These are phyloP conservation scores for Raja brachyura DNA, from an alignment of 2,113 vertebrate genomes.

Conservation along the genomic window DNA sequence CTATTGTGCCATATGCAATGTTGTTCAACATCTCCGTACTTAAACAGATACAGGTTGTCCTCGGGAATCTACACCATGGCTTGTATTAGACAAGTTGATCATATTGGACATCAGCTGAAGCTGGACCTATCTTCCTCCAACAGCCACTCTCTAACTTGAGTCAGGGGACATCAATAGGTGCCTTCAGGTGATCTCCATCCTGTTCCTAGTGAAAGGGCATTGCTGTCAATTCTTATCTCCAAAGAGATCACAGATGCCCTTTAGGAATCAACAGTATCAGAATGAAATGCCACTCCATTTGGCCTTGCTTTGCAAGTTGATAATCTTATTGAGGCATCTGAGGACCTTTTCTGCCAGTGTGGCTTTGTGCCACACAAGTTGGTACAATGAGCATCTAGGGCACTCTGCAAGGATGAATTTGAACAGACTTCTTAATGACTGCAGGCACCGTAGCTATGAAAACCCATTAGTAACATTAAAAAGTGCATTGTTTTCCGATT, in stretches of 20 bases:
- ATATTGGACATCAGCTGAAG: not conserved
- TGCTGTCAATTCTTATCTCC: not conserved
- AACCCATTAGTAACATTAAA: not conserved
- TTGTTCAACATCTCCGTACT: not conserved
- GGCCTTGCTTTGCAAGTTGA: conserved; percentile 5
- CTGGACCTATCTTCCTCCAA: not conserved
- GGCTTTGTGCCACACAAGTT: not conserved
- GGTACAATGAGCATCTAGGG: not conserved
- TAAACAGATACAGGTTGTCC: not conserved
- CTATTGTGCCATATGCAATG: not conserved
- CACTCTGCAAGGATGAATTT: not conserved
- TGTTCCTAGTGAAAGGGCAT: not conserved
- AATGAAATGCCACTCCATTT: conserved; percentile 25
- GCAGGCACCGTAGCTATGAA: not conserved
- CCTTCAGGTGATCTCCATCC: not conserved
- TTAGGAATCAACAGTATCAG: conserved; percentile 29
- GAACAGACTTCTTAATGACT: not conserved
- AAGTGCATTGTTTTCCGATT: not conserved
- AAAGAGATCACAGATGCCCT: not conserved
- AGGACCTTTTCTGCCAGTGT: not conserved
- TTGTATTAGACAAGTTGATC: not conserved
- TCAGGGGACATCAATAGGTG: not conserved
- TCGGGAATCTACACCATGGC: no score
- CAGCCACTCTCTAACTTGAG: not conserved
- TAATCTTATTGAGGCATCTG: not conserved